These are phyloP conservation scores for Frieseomelitta varia DNA, from an alignment of 1,140 invertebrate genomes.

Conservation along the genomic window DNA sequence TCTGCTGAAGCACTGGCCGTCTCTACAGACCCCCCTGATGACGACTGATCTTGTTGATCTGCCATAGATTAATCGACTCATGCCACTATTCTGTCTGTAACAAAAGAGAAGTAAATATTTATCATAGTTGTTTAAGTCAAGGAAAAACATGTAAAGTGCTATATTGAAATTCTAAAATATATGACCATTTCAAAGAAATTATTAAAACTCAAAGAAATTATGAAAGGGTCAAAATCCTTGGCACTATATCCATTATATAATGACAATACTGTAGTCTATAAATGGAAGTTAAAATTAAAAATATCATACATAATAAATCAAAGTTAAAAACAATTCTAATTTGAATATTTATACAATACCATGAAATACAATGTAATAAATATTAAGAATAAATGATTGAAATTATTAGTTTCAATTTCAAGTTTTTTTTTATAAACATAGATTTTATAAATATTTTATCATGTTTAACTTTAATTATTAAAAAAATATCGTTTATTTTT, in stretches of 20 bases:
- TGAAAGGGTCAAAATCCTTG: not conserved
- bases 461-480: conserved; percentile 23
- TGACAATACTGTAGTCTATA: not conserved
- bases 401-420: not conserved
- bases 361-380: not conserved
- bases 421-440: conserved; percentile 25
- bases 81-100: conserved; percentile 82
- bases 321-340: not conserved
- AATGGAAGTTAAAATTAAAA: not conserved
- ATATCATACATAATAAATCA: not conserved
- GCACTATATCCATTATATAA: conserved; percentile 27
- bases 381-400: not conserved
- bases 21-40: conserved; percentile 83
- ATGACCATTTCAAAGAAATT: not conserved
- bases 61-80: conserved; percentile 83
- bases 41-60: conserved; percentile 83
- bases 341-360: not conserved
- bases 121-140: not conserved
- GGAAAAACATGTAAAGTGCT: not conserved
- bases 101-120: conserved; percentile 36
- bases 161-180: not conserved
- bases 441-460: conserved; percentile 5
- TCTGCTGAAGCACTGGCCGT: conserved; percentile 82
- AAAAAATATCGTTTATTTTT: not conserved
- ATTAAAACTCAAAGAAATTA: not conserved